Conservation (phyloP, 1,140 invertebrate genomes). For the Pissodes strobi region DNA sequence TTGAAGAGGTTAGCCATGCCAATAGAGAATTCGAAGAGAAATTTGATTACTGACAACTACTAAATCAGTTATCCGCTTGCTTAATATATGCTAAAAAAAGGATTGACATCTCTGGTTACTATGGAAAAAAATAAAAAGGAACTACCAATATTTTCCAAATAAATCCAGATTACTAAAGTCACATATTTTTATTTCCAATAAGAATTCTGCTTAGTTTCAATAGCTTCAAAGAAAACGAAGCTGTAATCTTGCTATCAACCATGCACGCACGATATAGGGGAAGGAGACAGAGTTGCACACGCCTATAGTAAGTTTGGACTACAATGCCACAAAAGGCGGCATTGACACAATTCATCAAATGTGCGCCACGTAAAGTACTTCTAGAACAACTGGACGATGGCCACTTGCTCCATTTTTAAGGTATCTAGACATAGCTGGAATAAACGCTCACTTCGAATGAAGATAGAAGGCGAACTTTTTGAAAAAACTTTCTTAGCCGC, state of each 20-base stretch:
- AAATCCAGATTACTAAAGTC: conserved; percentile 34
- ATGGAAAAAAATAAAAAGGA: conserved; percentile 51
- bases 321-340: conserved; percentile 55
- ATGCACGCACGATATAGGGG: conserved; percentile 45
- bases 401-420: conserved; percentile 59
- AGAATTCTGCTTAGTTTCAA: conserved; percentile 44
- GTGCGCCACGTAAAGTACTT: conserved; percentile 43
- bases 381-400: conserved; percentile 59
- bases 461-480: too few relatives aligned
- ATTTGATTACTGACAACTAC: conserved; percentile 49
- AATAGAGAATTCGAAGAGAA: conserved; percentile 42
- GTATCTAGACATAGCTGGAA: conserved; percentile 58
- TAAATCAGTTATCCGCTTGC: conserved; percentile 45
- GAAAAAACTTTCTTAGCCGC: too few relatives aligned
- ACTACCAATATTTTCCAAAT: conserved; percentile 48
- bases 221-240: conserved; percentile 47
- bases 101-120: conserved; percentile 48
- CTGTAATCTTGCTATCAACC: conserved; percentile 48
- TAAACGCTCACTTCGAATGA: too few relatives aligned
- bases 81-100: conserved; percentile 41
- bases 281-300: conserved; percentile 43
- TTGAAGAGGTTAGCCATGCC: conserved; percentile 40
- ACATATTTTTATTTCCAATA: conserved; percentile 47
- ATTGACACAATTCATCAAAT: conserved; percentile 52
- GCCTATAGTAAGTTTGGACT: conserved; percentile 54